Conservation (phyloP, 1,140 invertebrate species). For the Drosophila setifemur region DNA sequence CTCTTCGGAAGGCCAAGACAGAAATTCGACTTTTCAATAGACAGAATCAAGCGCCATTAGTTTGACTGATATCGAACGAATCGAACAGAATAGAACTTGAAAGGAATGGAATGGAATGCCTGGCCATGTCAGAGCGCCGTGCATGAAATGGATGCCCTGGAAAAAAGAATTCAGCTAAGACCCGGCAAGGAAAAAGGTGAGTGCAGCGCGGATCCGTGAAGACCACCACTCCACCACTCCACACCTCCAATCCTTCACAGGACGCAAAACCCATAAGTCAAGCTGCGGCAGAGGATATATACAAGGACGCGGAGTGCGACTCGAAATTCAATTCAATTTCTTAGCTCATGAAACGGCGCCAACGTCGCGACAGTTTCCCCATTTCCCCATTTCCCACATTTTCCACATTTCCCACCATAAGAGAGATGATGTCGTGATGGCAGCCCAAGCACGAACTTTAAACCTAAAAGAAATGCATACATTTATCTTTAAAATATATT, state of each 20-base stretch:
- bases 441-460: too few relatives aligned
- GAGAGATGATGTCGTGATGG: conserved; percentile 2
- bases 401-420: too few relatives aligned
- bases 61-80: conserved; percentile 53
- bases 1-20: conserved; percentile 4
- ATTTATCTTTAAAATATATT: too few relatives aligned
- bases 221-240: background rate
- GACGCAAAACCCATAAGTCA: conserved; percentile 55
- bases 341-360: conserved; percentile 67
- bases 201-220: background rate
- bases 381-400: background rate
- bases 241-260: background rate
- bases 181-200: background rate
- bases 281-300: conserved; percentile 14
- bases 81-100: conserved; percentile 21
- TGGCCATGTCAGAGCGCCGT: conserved; percentile 26
- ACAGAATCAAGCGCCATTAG: conserved; percentile 71
- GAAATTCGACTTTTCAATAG: conserved; percentile 55
- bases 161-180: background rate
- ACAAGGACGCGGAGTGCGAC: conserved; percentile 38
- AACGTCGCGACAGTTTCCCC: conserved; percentile 45
- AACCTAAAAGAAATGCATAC: too few relatives aligned
- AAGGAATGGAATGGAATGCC: conserved; percentile 19
- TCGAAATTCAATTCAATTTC: conserved; percentile 73
- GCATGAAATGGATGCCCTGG: conserved; percentile 47